Base-by-base conservation (phyloP, 1,140 invertebrate genomes). In the Euura saliciscinereae region DNA sequence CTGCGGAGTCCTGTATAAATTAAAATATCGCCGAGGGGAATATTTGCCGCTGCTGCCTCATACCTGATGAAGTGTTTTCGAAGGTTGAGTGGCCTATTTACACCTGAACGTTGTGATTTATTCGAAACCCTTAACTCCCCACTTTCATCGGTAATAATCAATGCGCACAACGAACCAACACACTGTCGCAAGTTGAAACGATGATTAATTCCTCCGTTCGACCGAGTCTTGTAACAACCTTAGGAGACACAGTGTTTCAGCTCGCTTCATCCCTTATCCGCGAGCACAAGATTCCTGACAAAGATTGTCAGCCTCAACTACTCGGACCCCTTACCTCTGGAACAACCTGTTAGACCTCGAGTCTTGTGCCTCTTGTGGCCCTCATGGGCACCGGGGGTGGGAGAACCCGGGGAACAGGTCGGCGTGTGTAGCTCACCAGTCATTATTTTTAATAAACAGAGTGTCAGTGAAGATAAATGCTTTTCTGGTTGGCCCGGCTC, bases 401-500 rank as follows among this genome's bases (percentile, higher is more conserved):
- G 51, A n/a, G 51, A 59, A 59, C 51, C 51, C 13, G 8, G 51
- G 13, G 51, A 59, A 28, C 28, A 28, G 28, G 28, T 28, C 28
- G 28, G 51, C 51, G 51, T 59, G 51, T 59, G 51, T 59, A 59
- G 51, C 51, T 59, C 51, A 59, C 51, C 51, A 59, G 51, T 59
- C 51, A 59, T 59, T 59, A 59, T 59, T 59, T 59, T 59, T 59
- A 59, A 59, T 59, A 59, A 59, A 59, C 51, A 59, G 51, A 59
- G 51, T 59, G 51, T 59, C 51, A 59, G 51, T 59, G 51, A 59
- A 59, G 51, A 59, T 59, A 59, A 59, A 59, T 59, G 51, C 51
- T 59, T 59, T 59, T 59, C 51, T 59, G 51, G 51, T 59, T 59
- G 13, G 51, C 51, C 51, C 51, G 51, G 10, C 51, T 59, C 51